Evolutionary conservation across 2,888 invertebrate genomes (phyloP), one percentile per base, ranked within the genome.

Genomic region (Lepidonotus clava): DNA sequence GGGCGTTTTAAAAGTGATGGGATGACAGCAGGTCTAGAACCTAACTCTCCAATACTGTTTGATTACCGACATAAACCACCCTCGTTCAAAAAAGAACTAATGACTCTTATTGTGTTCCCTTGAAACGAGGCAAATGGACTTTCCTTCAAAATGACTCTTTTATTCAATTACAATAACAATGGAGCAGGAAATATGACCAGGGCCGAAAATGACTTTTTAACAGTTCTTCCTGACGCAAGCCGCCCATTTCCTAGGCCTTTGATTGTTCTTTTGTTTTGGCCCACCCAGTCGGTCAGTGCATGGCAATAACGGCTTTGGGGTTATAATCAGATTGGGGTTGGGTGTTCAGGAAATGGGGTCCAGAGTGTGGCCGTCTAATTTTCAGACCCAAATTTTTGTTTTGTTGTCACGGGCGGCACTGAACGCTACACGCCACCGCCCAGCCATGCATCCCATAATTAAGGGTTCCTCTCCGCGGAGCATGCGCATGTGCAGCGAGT

Each of bases 401-500:
- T 56, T 56, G 56, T 56, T 24, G 21, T 53, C 53, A 56, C n/a
- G 56, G 56, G 56, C n/a, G 56, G 14, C n/a, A 4, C 8, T n/a
- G n/a, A n/a, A 56, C 56, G 4, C 56, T 56, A n/a, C n/a, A n/a
- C 56, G 14, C n/a, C 8, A 11, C 61, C 61, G 61, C n/a, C 24
- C 61, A 61, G 28, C 53, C 61, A 61, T n/a, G 21, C 36, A 76
- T 76, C 38, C 40, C 76, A 36, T 76, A 76, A 76, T 76, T 76
- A 76, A 76, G 76, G 38, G n/a, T 61, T n/a, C 38, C 38, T 76
- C 76, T 76, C 76, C 76, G 76, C 71, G 71, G n/a, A 71, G 71
- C 28, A 32, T 8, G 11, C 51, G 21, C 21, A n/a, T n/a, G n/a
- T n/a, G n/a, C n/a, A 11, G 21, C 28, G 4, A 18, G 11, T 53